Percentiles rank a stretch among this genome's conserved stretches.
phyloP scores from a whole-genome alignment of 2,113 vertebrate genomes.

The Microtus ochrogaster region DNA sequence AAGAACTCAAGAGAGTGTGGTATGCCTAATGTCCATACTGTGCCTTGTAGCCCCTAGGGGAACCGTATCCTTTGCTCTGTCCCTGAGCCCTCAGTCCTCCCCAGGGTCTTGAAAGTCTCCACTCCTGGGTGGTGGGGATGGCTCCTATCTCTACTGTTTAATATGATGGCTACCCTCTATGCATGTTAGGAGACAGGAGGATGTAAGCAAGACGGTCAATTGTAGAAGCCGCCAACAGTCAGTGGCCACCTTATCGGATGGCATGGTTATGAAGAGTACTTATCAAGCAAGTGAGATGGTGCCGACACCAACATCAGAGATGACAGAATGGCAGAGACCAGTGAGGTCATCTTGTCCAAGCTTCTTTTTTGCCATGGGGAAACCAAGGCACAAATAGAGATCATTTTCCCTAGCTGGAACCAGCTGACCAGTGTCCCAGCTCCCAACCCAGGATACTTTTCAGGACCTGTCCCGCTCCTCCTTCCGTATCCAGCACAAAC shows the following conservation, averaged over 20 bases:
- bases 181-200: neutral
- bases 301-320: neutral
- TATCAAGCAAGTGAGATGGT: neutral
- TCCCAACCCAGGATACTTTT: neutral
- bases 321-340: neutral
- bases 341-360: neutral
- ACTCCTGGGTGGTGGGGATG: neutral
- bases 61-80: neutral
- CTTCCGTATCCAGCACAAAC: neutral
- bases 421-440: neutral
- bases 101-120: neutral
- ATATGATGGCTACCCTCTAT: neutral
- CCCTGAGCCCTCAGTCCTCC: neutral
- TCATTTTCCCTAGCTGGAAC: too few species aligned
- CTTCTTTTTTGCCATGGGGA: neutral
- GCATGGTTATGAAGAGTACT: neutral
- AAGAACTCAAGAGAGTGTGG: fast-evolving
- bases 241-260: neutral
- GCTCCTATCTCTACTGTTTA: fast-evolving
- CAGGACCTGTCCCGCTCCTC: neutral
- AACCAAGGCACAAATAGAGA: neutral
- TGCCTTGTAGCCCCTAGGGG: neutral
- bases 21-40: fast-evolving
- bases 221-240: neutral
- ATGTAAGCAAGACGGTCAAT: neutral